These are phyloP conservation scores for Diphyllodes magnificus DNA, from an alignment of 2,113 vertebrate genomes.

Conservation along the genomic window DNA sequence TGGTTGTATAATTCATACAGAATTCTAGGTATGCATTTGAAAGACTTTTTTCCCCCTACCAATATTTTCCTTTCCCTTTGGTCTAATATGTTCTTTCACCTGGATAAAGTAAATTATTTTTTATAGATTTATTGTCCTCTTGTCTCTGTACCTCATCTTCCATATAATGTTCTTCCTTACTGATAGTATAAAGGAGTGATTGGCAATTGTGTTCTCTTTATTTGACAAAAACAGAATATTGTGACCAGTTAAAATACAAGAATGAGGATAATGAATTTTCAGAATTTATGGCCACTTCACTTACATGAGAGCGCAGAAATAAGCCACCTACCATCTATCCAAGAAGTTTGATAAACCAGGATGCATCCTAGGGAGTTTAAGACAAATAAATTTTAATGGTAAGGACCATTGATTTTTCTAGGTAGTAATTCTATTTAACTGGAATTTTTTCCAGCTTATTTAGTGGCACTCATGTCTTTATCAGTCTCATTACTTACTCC, in stretches of 20 bases:
- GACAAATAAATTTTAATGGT: background rate
- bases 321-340: background rate
- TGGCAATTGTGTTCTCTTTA: background rate
- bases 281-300: background rate
- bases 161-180: background rate
- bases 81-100: background rate
- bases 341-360: background rate
- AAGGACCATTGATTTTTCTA: slow-evolving; percentile 10
- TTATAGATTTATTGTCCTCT: background rate
- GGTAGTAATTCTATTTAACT: slow-evolving; percentile 1
- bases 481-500: background rate
- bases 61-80: background rate
- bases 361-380: background rate
- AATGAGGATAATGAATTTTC: background rate
- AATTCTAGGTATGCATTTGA: background rate
- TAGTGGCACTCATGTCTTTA: background rate
- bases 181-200: background rate
- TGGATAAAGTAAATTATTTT: background rate
- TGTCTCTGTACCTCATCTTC: background rate
- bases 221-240: background rate
- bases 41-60: background rate
- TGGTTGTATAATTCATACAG: background rate
- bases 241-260: background rate
- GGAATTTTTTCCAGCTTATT: background rate
- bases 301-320: background rate